These are phyloP conservation scores for Setophaga kirtlandii DNA, from an alignment of 2,113 vertebrate genomes.

Conservation along the genomic window DNA sequence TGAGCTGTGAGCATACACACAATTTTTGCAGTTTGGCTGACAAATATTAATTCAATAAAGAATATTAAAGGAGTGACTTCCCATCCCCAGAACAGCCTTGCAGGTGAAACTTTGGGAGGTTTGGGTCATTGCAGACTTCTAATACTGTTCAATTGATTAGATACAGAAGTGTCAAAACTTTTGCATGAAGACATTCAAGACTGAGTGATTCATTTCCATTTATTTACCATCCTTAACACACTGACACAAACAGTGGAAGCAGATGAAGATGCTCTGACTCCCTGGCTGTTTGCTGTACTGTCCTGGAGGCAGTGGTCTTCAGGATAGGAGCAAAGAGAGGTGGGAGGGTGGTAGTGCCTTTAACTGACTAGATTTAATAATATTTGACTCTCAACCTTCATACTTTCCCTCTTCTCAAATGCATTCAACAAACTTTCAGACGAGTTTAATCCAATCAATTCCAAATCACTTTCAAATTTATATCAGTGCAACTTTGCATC, in stretches of 20 bases:
- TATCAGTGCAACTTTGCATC: slow-evolving; percentile 39
- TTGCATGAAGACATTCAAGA: not conserved
- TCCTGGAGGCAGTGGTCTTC: not conserved
- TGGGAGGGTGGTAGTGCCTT: not conserved
- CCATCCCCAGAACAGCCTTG: not conserved
- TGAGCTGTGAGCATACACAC: not conserved
- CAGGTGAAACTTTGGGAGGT: not conserved
- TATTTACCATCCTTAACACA: not conserved
- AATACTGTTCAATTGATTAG: not conserved
- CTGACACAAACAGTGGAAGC: not conserved
- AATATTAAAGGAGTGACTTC: not conserved
- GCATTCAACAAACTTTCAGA: slow-evolving; percentile 23
- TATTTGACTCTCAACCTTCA: not conserved
- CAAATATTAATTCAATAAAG: not conserved
- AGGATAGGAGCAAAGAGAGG: not conserved
- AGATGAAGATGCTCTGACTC: not conserved
- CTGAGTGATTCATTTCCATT: not conserved
- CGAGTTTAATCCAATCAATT: slow-evolving; percentile 37
- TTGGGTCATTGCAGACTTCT: not conserved
- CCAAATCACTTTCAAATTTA: slow-evolving; percentile 40
- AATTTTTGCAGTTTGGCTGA: not conserved
- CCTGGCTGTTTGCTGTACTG: not conserved
- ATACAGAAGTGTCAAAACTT: not conserved
- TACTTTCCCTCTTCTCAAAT: not conserved
- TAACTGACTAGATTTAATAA: not conserved